Evolutionary conservation across 2,113 vertebrate species (phyloP), one percentile per base, ranked within the genome.

Genomic region (Siniperca chuatsi): DNA sequence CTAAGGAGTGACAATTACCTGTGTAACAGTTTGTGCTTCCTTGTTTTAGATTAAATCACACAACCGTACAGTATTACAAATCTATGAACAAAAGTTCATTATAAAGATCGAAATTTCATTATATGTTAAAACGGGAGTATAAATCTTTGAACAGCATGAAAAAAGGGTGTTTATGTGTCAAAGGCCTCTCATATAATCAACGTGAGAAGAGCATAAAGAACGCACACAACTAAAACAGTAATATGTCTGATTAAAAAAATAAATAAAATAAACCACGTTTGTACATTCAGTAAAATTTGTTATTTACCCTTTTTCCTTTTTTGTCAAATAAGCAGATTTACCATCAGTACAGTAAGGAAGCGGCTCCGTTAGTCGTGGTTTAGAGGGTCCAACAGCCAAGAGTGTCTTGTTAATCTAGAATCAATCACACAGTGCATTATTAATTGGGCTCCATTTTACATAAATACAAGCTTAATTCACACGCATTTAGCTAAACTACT

Each of bases 361-460:
- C 40, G 69, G 50, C 33, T 82, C 66, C 23, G 10, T 48, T 50
- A 52, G 50, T 75, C 2, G 50, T 61, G 48, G 35, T 78, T 83
- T 29, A 46, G 54, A 64, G 33, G 65, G 20, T 76, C 81, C 82
- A 4, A 81, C 90, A 37, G 83, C 7, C 46, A 37, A 4, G 52
- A 64, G 42, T 20, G 65, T 44, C 37, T 21, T 8, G 46, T 82
- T 90, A 91, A 90, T 93, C 91, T 93, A 29, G 33, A 92, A 87
- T 46, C 64, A 83, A 85, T 85, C 23, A 69, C 16, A 69, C 16
- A 73, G 33, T 8, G 25, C 18, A n/a, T 54, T 55, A 87, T 65
- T 82, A 57, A 33, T 9, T 68, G 13, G 23, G 69, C n/a, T 69
- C 40, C 8, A 42, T 13, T 73, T 60, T 48, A 73, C 20, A 62